Base-by-base conservation (phyloP, 2,113 vertebrate species). In the Aphyosemion australe region DNA sequence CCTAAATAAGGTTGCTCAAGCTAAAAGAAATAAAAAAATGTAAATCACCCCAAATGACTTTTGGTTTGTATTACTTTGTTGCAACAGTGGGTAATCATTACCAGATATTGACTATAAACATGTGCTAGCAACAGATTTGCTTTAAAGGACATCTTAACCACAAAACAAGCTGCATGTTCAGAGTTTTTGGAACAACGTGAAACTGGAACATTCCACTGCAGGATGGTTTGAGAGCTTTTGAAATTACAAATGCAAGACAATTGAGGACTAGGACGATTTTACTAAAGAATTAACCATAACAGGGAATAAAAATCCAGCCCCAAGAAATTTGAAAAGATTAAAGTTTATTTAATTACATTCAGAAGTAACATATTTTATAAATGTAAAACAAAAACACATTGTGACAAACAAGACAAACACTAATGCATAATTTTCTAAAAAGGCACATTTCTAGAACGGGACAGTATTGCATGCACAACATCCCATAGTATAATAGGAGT, bases 371-470 rank as follows among this genome's bases (percentile, higher is more conserved):
- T 4, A 26, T 26, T 26, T 26, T 5, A 26, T 2, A 26, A 26
- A 26, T 26, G 26, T 5, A 26, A 26, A 26, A 26, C 5, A 26
- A 26, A 26, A 26, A 26, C 26, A 26, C 5, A 4, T 26, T 26
- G 2, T 45, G 37, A 19, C 50, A 66, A 61, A 58, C 39, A 56
- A 5, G 0, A 49, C 60, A 15, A 15, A 21, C 14, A 67, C 6
- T 5, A 10, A 37, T 48, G 52, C n/a, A 21, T 34, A 51, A 76
- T 52, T 52, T 53, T 26, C 32, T 10, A 52, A 68, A 79, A 90
- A 87, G 84, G 85, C 84, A 87, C 88, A 52, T 54, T 70, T 32
- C 74, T 46, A 61, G 49, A 74, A 72, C 46, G 62, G 65, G 72
- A 71, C 56, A 34, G 8, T 78, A n/a, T 46, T 53, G 20, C 86